Base-by-base conservation (phyloP, 2,888 invertebrate species). In the Halocaridina rubra region DNA sequence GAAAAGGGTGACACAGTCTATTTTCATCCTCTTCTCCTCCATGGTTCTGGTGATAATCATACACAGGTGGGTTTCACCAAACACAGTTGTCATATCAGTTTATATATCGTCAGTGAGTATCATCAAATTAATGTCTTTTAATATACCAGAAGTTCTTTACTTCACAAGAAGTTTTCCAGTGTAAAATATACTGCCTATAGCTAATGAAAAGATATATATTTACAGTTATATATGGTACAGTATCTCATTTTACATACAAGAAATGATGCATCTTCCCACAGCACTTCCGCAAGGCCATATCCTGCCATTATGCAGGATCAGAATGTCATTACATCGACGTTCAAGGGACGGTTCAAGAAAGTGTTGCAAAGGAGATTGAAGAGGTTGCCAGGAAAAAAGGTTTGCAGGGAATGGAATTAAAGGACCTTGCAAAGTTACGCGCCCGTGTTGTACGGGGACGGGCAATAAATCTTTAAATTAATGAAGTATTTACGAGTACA, bases 1-100 rank as follows among this genome's bases (percentile, higher is more conserved):
- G 93, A 94, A 77, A 94, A 95, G 10, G 97, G 97, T 0, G 97
- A 97, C 90, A 96, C 96, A 0, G 94, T 96, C 13, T 95, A 97
- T 92, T 96, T 97, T 90, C 96, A 97, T 91, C 96, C 97, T 0
- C 90, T 95, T n/a, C 91, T 97, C 10, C 92, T 97, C 53, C 97
- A 97, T 90, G 97, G 97, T 3, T 96, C 96, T 0, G 96, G 96
- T 32, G 76, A 33, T 33, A 88, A 88, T 59, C 13, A 2, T 10
- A 88, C 88, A 13, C 67, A 88, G 81, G 86, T 86, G n/a, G n/a
- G n/a, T n/a, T n/a, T n/a, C n/a, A n/a, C n/a, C n/a, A n/a, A n/a
- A n/a, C n/a, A n/a, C n/a, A n/a, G n/a, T n/a, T n/a, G n/a, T n/a
- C n/a, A n/a, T n/a, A n/a, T n/a, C n/a, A n/a, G n/a, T n/a, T n/a